Base-by-base conservation (phyloP, 2,797 vertebrate species). In the Betta splendens region DNA sequence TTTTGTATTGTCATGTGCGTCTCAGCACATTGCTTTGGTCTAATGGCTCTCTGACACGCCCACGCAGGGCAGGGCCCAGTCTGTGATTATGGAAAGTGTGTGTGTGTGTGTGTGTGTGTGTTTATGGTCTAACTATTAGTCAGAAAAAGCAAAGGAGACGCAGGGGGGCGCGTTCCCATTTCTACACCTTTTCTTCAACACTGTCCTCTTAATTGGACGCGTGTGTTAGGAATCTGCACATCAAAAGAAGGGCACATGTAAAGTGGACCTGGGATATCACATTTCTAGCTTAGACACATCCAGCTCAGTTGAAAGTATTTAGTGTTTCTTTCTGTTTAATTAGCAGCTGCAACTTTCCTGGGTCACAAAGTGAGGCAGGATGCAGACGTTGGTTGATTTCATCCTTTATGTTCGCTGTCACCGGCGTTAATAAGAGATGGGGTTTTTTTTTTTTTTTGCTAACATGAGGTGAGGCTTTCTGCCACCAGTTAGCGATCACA, bases 61-160 rank as follows among this genome's bases (percentile, higher is more conserved):
- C 85, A 72, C 66, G 36, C 26, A 11, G 67, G 67, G 62, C 57
- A 43, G 45, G 75, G 69, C 48, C 58, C 60, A 66, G 50, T 71
- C 81, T 87, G 39, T 85, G 84, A 90, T 90, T 81, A 85, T 83
- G 59, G 82, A 86, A 82, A 84, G 81, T 80, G 74, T 84, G 80
- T 80, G 80, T 84, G 84, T 84, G 75, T 82, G 83, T 84, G 74
- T 84, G 80, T 80, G 80, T 84, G 84, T 84, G 75, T 82, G 83
- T 84, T 79, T 80, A 64, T 77, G 54, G 71, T 42, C 67, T 60
- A 52, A 73, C 64, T 85, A 68, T 82, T 89, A 84, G 75, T 38
- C 64, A 85, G 70, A 45, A 50, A n/a, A 18, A 46, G 46, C 70
- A 70, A 40, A 46, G 68, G 57, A 60, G 59, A 60, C 56, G 62